Evolutionary conservation across 1,140 invertebrate species (phyloP).

Genomic region (Drosophila repletoides): DNA sequence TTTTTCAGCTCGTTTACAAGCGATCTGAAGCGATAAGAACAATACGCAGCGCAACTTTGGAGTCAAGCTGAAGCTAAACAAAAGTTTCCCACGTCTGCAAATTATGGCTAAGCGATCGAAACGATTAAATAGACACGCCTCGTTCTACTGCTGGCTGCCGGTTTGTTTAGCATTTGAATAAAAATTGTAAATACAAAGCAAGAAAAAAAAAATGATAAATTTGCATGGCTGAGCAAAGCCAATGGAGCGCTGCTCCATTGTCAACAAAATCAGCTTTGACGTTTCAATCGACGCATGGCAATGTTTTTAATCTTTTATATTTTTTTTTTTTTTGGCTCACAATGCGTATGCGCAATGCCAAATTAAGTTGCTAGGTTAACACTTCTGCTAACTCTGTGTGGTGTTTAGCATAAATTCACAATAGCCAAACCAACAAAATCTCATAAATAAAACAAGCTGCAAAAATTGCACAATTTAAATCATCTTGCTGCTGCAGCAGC

Average conservation of each 20-base stretch:
- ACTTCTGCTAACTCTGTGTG: neutral
- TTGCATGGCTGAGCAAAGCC: conserved; percentile 39
- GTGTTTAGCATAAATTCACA: conserved; percentile 46
- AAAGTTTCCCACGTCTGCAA: conserved; percentile 41
- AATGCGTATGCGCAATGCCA: conserved; percentile 47
- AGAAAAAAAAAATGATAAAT: conserved; percentile 21
- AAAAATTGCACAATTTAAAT: conserved; percentile 43
- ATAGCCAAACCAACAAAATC: conserved; percentile 7
- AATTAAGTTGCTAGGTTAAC: conserved; percentile 45
- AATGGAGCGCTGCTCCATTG: conserved; percentile 39
- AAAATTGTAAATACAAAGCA: conserved; percentile 29
- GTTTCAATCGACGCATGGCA: conserved; percentile 38
- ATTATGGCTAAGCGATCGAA: conserved; percentile 23
- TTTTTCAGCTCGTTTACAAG: conserved; percentile 16
- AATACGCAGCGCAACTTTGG: conserved; percentile 5
- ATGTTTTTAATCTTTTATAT: conserved; percentile 12
- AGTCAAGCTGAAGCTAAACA: conserved; percentile 24
- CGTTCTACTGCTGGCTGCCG: conserved; percentile 40
- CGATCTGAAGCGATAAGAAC: conserved; percentile 25
- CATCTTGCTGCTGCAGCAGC: conserved; percentile 16
- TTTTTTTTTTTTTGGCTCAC: conserved; percentile 18
- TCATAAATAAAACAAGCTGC: conserved; percentile 41
- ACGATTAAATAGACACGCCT: conserved; percentile 52
- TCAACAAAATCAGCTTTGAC: conserved; percentile 18
- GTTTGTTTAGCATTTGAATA: conserved; percentile 72